phyloP scores from a whole-genome alignment of 2,113 vertebrate genomes.

The Crotalus helleri region DNA sequence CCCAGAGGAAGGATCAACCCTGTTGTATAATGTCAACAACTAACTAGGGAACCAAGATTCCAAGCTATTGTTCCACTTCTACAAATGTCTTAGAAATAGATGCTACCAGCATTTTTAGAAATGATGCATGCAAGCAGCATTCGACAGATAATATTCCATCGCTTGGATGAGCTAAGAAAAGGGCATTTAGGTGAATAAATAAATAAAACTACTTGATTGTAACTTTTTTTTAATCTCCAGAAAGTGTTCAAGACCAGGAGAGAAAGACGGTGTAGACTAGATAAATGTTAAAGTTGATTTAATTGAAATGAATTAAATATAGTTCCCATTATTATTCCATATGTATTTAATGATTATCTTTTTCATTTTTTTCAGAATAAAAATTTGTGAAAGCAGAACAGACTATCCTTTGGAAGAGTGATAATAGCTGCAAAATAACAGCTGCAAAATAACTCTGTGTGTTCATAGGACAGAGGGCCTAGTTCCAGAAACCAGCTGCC shows the following conservation, averaged over 20 bases:
- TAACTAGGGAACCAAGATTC: not conserved
- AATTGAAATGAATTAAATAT: not conserved
- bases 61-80: not conserved
- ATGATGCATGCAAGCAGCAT: not conserved
- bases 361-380: not conserved
- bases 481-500: not conserved
- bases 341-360: not conserved
- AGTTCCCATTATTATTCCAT: not conserved
- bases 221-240: not conserved
- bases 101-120: not conserved
- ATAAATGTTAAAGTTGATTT: not conserved
- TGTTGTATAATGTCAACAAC: constrained; percentile 42
- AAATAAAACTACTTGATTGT: not conserved
- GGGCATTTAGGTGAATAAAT: not conserved
- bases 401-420: not conserved
- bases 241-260: not conserved
- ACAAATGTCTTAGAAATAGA: not conserved
- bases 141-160: not conserved
- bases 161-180: not conserved
- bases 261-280: not conserved
- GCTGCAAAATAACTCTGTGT: not conserved
- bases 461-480: not conserved
- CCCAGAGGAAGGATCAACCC: constrained; percentile 24
- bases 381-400: not conserved
- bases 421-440: not conserved